Conservation (phyloP, 2,888 invertebrate species). For the Ichneumoninae sp. region DNA sequence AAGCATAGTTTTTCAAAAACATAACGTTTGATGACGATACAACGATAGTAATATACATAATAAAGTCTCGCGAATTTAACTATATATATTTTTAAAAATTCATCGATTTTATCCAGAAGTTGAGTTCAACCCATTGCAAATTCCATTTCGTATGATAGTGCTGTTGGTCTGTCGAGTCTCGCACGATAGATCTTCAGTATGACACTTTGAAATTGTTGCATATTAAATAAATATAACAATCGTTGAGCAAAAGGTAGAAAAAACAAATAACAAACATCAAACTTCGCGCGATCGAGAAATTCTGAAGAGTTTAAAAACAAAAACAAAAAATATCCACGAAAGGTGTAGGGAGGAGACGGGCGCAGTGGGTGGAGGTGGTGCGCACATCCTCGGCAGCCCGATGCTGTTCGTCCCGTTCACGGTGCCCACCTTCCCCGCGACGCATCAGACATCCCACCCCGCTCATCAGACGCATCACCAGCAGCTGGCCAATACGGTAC, state of each 20-base stretch:
- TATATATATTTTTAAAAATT: background rate
- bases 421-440: conserved; percentile 83
- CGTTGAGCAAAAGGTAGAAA: conserved; percentile 27
- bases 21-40: conserved; percentile 31
- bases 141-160: conserved; percentile 46
- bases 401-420: conserved; percentile 85
- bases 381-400: conserved; percentile 84
- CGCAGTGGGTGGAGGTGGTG: conserved; percentile 84
- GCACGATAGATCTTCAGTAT: conserved; percentile 11
- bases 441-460: conserved; percentile 82
- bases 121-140: conserved; percentile 34
- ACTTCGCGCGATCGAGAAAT: conserved; percentile 63
- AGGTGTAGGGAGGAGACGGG: conserved; percentile 85
- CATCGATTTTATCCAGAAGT: conserved; percentile 31
- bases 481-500: conserved; percentile 67
- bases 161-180: conserved; percentile 46
- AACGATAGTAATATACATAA: conserved; percentile 42
- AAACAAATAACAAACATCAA: conserved; percentile 24
- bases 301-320: conserved; percentile 65
- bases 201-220: conserved; percentile 34
- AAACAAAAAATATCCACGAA: conserved; percentile 65
- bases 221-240: conserved; percentile 32
- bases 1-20: conserved; percentile 42
- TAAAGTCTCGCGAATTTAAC: conserved; percentile 44
- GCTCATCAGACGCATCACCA: conserved; percentile 81